Percentiles rank a stretch among this genome's conserved stretches.
Evolutionary conservation across 1,140 invertebrate species (phyloP).

Genomic region (Caenorhabditis brenneri): DNA sequence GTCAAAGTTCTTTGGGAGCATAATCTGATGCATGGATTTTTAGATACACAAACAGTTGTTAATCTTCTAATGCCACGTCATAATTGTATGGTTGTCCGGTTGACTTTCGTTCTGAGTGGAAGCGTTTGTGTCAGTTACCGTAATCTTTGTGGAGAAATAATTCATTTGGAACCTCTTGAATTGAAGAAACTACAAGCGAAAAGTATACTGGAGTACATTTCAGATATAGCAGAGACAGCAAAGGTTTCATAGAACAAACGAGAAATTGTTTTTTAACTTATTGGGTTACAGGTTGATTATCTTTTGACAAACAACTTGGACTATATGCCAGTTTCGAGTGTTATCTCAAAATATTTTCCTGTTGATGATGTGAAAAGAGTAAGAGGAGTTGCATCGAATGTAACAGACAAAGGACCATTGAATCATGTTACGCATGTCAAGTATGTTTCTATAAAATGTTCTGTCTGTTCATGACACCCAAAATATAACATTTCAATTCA

Average conservation of each 20-base stretch:
- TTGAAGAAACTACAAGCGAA: conserved; percentile 57
- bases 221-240: conserved; percentile 49
- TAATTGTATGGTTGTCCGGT: conserved; percentile 45
- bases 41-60: conserved; percentile 49
- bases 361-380: conserved; percentile 39
- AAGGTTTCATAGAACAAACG: too few species aligned
- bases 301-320: conserved; percentile 7
- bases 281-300: conserved; percentile 44
- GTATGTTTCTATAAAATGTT: too few species aligned
- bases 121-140: conserved; percentile 53
- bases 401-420: conserved; percentile 41
- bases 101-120: conserved; percentile 44
- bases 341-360: conserved; percentile 12
- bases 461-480: too few species aligned
- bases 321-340: conserved; percentile 9
- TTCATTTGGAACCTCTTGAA: conserved; percentile 54
- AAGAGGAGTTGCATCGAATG: conserved; percentile 23
- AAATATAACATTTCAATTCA: too few species aligned
- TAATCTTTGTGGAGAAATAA: conserved; percentile 1
- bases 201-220: conserved; percentile 50
- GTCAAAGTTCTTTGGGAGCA: conserved; percentile 52
- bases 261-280: too few species aligned
- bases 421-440: conserved; percentile 16
- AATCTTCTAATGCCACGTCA: conserved; percentile 38
- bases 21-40: conserved; percentile 50